Evolutionary conservation across 2,113 vertebrate genomes (phyloP), one percentile per base, ranked within the genome.

Genomic region (Chaetodon auriga): DNA sequence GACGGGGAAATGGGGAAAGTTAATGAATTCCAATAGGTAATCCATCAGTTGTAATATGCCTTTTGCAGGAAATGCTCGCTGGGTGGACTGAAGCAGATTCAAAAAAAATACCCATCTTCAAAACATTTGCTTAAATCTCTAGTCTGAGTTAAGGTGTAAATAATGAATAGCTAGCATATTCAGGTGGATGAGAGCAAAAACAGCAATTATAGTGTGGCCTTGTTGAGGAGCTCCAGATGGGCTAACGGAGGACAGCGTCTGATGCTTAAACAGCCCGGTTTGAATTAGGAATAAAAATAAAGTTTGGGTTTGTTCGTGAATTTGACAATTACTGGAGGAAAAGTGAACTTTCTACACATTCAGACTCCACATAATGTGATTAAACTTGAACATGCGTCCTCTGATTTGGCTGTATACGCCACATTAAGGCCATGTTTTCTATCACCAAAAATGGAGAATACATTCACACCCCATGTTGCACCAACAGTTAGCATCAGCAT

Each of bases 21-120:
- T 80, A 89, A 89, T 89, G 53, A 88, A 84, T 41, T 53, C 63
- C 83, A 87, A 66, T 62, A 45, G 63, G 57, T 57, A 54, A 89
- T 89, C 79, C 81, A 84, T 88, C 72, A 81, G 43, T 54, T 82
- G 53, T 80, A 18, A 70, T 74, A 55, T 60, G 46, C 36, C 51
- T 86, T 81, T 18, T 70, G 49, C 51, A 53, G 62, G 65, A 80
- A 78, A 83, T n/a, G 45, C 18, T 86, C 11, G 7, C 35, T 49
- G 54, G 64, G 57, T 48, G 45, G 35, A 76, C 12, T 58, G 19
- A 77, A 51, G 66, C 9, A 10, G 18, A 21, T 43, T 61, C 13
- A 65, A 6, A 66, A 64, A 64, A 68, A 62, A 25, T 21, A 49
- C 16, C 3, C 14, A 18, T 63, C 21, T 30, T 76, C 23, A 41